Evolutionary conservation across 2,888 invertebrate genomes (phyloP).

Genomic region (Synanthedon formicaeformis): DNA sequence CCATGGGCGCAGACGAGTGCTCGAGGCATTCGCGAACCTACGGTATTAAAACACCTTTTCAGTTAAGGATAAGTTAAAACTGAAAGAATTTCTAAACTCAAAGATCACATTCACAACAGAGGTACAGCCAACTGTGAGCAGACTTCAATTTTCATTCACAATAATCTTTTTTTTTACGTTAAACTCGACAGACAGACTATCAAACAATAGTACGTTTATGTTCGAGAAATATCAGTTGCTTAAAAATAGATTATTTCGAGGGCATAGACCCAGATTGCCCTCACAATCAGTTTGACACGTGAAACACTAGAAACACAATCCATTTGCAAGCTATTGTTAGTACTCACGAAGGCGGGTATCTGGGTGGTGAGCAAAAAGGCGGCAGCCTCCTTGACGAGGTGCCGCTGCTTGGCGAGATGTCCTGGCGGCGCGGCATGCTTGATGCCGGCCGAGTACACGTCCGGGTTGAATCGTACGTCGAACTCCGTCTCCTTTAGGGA

Average conservation of each 20-base stretch:
- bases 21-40: constrained; percentile 91
- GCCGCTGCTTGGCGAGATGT: constrained; percentile 83
- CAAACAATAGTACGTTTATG: too few relatives aligned
- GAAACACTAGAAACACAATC: too few relatives aligned
- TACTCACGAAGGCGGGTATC: constrained; percentile 91
- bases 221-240: too few relatives aligned
- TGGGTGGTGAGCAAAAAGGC: constrained; percentile 94
- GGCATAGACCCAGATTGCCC: too few relatives aligned
- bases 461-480: constrained; percentile 97
- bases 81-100: not conserved
- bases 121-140: too few relatives aligned
- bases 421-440: constrained; percentile 79
- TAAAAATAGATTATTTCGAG: too few relatives aligned
- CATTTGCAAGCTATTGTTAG: not conserved
- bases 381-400: constrained; percentile 94
- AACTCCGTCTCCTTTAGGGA: constrained; percentile 96
- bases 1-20: constrained; percentile 94
- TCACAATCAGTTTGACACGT: too few relatives aligned
- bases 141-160: too few relatives aligned
- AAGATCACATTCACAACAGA: not conserved
- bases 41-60: not conserved
- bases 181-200: too few relatives aligned
- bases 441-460: constrained; percentile 96
- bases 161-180: too few relatives aligned
- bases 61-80: not conserved